Conservation (phyloP, 2,113 vertebrate species). For the Uria lomvia region DNA sequence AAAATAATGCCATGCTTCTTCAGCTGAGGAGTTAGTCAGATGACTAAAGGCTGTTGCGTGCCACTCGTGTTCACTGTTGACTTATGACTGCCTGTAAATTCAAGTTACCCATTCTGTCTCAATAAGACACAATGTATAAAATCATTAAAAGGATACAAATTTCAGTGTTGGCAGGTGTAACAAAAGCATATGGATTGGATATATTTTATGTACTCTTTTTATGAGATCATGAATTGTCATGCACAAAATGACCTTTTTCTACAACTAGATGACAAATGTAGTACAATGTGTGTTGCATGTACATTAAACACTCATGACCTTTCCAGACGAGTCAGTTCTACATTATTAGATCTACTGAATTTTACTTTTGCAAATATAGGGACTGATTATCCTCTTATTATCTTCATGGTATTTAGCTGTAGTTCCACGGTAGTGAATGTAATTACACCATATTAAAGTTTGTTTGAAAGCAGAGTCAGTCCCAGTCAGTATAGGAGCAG, state of each 20-base stretch:
- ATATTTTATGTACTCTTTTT: background rate
- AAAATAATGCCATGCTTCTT: constrained; percentile 38
- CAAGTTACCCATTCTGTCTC: background rate
- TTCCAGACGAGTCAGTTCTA: background rate
- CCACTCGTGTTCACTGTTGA: background rate
- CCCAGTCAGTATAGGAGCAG: background rate
- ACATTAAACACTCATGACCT: background rate
- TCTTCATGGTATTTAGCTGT: background rate
- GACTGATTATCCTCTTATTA: background rate
- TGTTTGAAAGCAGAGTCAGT: background rate
- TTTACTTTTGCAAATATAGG: background rate
- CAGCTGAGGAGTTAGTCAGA: background rate
- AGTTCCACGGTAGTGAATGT: background rate
- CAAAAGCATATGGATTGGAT: background rate
- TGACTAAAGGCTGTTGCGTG: background rate
- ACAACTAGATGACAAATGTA: background rate
- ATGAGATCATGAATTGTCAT: background rate
- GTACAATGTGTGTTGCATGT: background rate
- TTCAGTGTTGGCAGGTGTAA: background rate
- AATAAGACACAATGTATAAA: background rate
- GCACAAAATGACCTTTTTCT: background rate
- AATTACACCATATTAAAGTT: background rate
- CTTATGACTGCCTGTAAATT: background rate
- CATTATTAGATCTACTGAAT: background rate
- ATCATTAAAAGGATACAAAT: background rate